Conservation (phyloP, 2,113 vertebrate species). For the Protomyctophum bolini region DNA sequence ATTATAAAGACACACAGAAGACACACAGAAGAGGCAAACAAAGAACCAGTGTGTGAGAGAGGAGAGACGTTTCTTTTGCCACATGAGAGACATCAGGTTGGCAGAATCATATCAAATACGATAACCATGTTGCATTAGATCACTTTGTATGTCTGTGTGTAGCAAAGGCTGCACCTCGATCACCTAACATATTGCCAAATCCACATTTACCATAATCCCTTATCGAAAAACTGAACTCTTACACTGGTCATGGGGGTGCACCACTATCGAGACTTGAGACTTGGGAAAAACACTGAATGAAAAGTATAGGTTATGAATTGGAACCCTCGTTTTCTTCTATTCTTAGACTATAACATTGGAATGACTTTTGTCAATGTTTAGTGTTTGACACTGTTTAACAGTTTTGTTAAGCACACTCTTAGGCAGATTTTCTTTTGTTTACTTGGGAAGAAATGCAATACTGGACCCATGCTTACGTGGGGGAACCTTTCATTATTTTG, state of each 20-base stretch:
- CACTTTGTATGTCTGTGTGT: conserved; percentile 44
- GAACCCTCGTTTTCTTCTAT: conserved; percentile 13
- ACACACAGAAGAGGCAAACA: background rate
- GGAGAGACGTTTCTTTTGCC: conserved; percentile 18
- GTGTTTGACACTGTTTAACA: background rate
- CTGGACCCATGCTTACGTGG: conserved; percentile 21
- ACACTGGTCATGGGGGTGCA: conserved; percentile 12
- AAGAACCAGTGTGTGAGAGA: background rate
- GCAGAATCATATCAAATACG: background rate
- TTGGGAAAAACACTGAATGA: background rate
- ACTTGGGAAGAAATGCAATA: conserved; percentile 63
- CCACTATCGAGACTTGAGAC: conserved; percentile 13
- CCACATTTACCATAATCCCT: conserved; percentile 33
- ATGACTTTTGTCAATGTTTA: conserved; percentile 10
- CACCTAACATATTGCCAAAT: conserved; percentile 55
- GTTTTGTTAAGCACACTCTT: conserved; percentile 8
- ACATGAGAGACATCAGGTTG: conserved; percentile 23
- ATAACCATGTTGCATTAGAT: conserved; percentile 54
- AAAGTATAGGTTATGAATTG: conserved; percentile 20
- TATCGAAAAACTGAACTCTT: conserved; percentile 44
- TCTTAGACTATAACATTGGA: conserved; percentile 27
- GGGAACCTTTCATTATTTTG: conserved; percentile 2
- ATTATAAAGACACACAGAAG: background rate
- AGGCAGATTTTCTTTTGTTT: conserved; percentile 30
- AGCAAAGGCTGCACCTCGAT: conserved; percentile 27